phyloP scores from a whole-genome alignment of 2,888 invertebrate species.

The Macroteleia sp. region DNA sequence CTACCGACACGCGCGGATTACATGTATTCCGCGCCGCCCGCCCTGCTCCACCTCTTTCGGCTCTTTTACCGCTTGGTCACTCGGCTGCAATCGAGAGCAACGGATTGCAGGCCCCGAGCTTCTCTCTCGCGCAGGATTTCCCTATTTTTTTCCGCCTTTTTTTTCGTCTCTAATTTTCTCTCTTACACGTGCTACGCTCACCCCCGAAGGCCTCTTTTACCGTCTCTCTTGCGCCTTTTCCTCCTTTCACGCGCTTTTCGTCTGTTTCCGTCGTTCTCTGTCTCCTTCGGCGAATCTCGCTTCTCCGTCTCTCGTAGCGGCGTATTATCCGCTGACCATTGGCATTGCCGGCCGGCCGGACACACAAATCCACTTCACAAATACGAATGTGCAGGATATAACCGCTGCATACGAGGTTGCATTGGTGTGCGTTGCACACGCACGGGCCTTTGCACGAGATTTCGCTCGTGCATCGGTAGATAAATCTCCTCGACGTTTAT shows the following conservation, averaged over 20 bases:
- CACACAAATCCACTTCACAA: conserved; percentile 66
- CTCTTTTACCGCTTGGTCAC: conserved; percentile 69
- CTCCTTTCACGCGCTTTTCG: conserved; percentile 46
- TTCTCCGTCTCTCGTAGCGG: conserved; percentile 33
- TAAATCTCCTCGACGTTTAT: conserved; percentile 81
- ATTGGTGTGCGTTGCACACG: conserved; percentile 41
- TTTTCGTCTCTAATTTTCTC: conserved; percentile 62
- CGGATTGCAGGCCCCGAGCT: conserved; percentile 65
- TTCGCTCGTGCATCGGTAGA: conserved; percentile 77
- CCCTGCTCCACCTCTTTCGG: conserved; percentile 45
- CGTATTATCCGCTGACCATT: conserved; percentile 63
- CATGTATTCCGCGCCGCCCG: conserved; percentile 43
- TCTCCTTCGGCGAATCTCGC: conserved; percentile 53
- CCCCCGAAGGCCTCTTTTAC: conserved; percentile 61
- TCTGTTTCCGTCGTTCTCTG: conserved; percentile 17
- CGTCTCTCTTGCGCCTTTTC: conserved; percentile 21
- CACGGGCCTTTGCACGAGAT: conserved; percentile 74
- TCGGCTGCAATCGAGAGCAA: conserved; percentile 68
- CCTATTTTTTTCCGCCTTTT: conserved; percentile 29
- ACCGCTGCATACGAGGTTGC: conserved; percentile 43
- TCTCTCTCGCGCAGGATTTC: conserved; percentile 65
- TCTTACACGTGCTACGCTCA: conserved; percentile 66
- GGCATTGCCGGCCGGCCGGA: conserved; percentile 62
- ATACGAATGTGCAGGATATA: conserved; percentile 62
- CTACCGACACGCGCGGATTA: conserved; percentile 53